Conservation (phyloP, 2,113 vertebrate species). For the Lepisosteus osseus region DNA sequence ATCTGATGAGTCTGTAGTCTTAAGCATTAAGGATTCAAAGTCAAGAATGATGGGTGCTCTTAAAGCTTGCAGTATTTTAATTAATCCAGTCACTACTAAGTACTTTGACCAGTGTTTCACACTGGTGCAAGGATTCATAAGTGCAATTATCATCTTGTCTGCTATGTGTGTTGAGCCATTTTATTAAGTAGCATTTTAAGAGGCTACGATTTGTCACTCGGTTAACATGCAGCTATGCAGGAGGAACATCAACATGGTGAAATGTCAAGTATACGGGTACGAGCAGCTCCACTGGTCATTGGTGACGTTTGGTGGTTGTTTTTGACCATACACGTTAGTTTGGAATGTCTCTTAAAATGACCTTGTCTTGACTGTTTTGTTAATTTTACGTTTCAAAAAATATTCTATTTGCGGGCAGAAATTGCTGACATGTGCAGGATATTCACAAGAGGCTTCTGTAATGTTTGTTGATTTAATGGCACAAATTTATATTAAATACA, state of each 20-base stretch:
- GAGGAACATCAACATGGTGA: constrained; percentile 48
- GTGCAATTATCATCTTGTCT: constrained; percentile 93
- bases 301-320: constrained; percentile 22
- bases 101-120: constrained; percentile 58
- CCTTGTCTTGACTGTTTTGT: too few relatives aligned
- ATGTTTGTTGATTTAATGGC: too few relatives aligned
- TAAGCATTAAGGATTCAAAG: constrained; percentile 48
- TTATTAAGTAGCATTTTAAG: constrained; percentile 31
- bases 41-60: constrained; percentile 77
- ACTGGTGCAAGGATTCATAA: constrained; percentile 75
- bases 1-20: constrained; percentile 41
- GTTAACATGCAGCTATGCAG: constrained; percentile 22
- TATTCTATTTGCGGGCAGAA: too few relatives aligned
- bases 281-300: constrained; percentile 55
- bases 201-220: constrained; percentile 17
- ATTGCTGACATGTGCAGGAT: too few relatives aligned
- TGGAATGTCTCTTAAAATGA: neutral
- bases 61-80: constrained; percentile 74
- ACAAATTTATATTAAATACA: too few relatives aligned
- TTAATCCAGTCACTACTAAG: constrained; percentile 44
- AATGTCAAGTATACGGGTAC: constrained; percentile 72
- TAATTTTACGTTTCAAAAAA: too few relatives aligned
- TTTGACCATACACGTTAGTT: constrained; percentile 14
- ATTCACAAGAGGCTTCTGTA: too few relatives aligned
- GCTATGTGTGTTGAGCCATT: constrained; percentile 61